A percentile compares a stretch with the other conserved stretches of the same genome.
phyloP scores from a whole-genome alignment of 2,113 vertebrate genomes.

The Callospermophilus lateralis region DNA sequence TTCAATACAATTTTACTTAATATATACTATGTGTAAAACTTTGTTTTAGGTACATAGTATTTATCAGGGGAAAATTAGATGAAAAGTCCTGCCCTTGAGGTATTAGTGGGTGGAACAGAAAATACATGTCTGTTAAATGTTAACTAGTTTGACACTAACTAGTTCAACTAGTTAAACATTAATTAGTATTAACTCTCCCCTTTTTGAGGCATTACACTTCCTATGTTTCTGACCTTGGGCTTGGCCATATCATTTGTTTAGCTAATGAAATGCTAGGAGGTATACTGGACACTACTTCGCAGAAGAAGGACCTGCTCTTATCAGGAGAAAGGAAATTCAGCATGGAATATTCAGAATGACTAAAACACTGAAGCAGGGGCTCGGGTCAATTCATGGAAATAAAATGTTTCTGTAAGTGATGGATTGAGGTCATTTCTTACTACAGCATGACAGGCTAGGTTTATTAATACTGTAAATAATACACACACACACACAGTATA shows the following conservation, averaged over 20 bases:
- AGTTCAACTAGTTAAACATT: background rate
- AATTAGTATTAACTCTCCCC: background rate
- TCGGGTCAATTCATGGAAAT: background rate
- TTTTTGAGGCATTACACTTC: background rate
- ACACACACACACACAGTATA: background rate
- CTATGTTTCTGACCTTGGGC: background rate
- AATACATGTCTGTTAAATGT: background rate
- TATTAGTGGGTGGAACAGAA: background rate
- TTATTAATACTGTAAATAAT: background rate
- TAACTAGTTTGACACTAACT: too few relatives aligned
- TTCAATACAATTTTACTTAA: constrained; percentile 29
- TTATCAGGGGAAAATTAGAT: background rate
- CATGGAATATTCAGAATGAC: background rate
- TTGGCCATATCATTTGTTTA: constrained; percentile 5
- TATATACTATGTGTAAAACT: background rate
- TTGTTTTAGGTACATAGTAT: background rate
- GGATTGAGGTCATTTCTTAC: background rate
- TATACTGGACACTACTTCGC: background rate
- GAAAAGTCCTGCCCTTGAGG: background rate
- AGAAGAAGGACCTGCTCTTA: constrained; percentile 5
- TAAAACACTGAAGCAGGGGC: background rate
- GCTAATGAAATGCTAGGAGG: constrained; percentile 57
- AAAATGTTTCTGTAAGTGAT: background rate
- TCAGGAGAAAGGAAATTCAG: constrained; percentile 45
- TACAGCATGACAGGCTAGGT: background rate